These are phyloP conservation scores for Pachyseris speciosa DNA, from an alignment of 64 coral and sea anemone genomes.

Conservation along the genomic window DNA sequence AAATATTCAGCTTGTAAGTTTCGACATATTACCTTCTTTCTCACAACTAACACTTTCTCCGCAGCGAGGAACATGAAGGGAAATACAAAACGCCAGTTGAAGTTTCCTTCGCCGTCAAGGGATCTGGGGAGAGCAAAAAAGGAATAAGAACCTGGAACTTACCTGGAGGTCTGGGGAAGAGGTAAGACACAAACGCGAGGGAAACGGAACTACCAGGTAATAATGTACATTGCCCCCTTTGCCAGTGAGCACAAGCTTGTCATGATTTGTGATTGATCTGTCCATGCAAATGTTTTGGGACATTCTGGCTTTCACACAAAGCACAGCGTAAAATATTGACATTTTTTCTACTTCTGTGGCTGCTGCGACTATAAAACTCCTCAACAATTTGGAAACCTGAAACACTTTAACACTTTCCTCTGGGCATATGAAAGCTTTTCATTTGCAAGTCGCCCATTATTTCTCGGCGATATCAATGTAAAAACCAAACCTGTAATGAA, in stretches of 20 bases:
- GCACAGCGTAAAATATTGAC: too few relatives aligned
- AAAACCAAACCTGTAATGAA: constrained; percentile 89
- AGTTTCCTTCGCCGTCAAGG: constrained; percentile 74
- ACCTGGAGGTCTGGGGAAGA: not conserved
- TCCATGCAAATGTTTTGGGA: too few relatives aligned
- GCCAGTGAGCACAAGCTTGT: too few relatives aligned
- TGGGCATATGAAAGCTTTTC: too few relatives aligned
- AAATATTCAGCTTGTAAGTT: not conserved
- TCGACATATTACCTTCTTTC: constrained; percentile 50
- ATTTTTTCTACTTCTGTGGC: too few relatives aligned
- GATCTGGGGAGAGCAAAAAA: constrained; percentile 7
- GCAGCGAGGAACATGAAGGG: constrained; percentile 75
- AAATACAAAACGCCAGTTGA: constrained; percentile 75
- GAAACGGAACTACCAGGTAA: not conserved
- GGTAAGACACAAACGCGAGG: not conserved
- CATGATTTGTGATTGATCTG: too few relatives aligned
- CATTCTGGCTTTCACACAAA: too few relatives aligned
- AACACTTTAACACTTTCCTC: too few relatives aligned
- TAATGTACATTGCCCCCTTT: too few relatives aligned
- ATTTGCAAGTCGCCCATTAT: not conserved
- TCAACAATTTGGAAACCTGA: too few relatives aligned
- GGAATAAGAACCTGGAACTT: not conserved
- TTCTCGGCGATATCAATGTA: too few relatives aligned
- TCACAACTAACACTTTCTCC: constrained; percentile 67
- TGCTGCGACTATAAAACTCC: too few relatives aligned